Evolutionary conservation across 2,797 vertebrate species (phyloP).

Genomic region (Rhincodon typus): DNA sequence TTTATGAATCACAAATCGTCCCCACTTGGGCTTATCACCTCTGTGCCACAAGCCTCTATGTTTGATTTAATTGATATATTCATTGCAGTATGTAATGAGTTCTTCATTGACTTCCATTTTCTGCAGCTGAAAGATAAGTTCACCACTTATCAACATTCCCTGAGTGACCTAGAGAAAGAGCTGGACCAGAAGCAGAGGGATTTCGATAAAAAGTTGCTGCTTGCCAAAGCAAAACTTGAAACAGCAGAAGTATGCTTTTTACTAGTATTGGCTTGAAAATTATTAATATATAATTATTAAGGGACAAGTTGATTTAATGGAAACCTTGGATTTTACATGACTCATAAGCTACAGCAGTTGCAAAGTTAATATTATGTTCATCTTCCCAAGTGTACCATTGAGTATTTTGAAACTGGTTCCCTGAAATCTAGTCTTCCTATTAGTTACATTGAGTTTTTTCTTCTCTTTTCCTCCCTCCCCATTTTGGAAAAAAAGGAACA

Average conservation of each 20-base stretch:
- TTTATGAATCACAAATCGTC: background rate
- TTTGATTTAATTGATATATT: background rate
- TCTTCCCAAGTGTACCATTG: background rate
- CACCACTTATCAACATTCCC: background rate
- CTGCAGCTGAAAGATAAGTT: slow-evolving; percentile 23
- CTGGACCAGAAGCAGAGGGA: slow-evolving; percentile 34
- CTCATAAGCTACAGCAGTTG: background rate
- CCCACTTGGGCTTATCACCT: background rate
- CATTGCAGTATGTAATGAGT: background rate
- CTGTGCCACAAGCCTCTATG: background rate
- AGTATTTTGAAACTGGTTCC: background rate
- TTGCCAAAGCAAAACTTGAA: slow-evolving; percentile 23
- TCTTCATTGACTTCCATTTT: background rate
- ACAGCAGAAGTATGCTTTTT: slow-evolving; percentile 27
- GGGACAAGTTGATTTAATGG: background rate
- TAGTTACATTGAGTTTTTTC: background rate
- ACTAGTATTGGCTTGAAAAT: background rate
- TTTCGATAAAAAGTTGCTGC: slow-evolving; percentile 33
- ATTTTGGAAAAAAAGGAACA: background rate
- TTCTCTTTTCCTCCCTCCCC: background rate
- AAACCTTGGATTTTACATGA: background rate
- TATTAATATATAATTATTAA: background rate
- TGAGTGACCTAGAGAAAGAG: background rate
- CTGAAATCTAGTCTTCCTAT: background rate
- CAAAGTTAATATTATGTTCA: background rate